Evolutionary conservation across 1,140 invertebrate genomes (phyloP), one percentile per base, ranked within the genome.

Genomic region (Drosophila arizonae): DNA sequence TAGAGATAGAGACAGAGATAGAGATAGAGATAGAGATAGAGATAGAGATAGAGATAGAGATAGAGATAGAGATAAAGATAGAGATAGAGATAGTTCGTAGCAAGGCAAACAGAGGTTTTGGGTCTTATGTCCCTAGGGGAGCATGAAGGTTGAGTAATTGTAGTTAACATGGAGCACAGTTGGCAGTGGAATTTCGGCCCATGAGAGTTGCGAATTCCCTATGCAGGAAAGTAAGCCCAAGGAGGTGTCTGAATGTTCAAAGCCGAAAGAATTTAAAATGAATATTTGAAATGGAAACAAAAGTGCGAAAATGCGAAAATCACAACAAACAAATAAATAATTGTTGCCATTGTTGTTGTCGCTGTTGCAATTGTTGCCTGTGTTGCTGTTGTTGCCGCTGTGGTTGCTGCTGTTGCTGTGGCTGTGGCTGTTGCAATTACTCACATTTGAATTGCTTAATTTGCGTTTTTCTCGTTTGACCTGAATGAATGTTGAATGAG

Each of bases 361-460:
- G 4, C 10, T 39, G 36, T 13, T 39, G 45, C 39, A 39, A 41
- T 13, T 58, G 55, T 58, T 58, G 41, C 21, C n/a, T 24, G 2
- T 24, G 21, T n/a, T 51, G 11, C 11, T 39, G 36, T 9, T 13
- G 45, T 17, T 39, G 43, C 11, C 21, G n/a, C 30, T 55, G 28
- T 11, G 46, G 30, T 26, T 55, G 41, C 8, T 41, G 17, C 13
- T 63, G 43, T 1, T 45, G 17, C 15, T 63, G 43, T 33, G 6
- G 33, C 1, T 52, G 46, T 15, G 52, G 62, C 17, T 56, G 46
- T 39, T 55, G 54, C 58, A 52, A 67, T 72, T 72, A 72, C 66
- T 52, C 36, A 58, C 6, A 55, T 45, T 60, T 54, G 57, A 67
- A 45, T 72, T 60, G 65, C 50, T 68, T 72, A 72, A 68, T 68